phyloP scores from a whole-genome alignment of 2,888 invertebrate species.

The Cecidostiba fungosa region DNA sequence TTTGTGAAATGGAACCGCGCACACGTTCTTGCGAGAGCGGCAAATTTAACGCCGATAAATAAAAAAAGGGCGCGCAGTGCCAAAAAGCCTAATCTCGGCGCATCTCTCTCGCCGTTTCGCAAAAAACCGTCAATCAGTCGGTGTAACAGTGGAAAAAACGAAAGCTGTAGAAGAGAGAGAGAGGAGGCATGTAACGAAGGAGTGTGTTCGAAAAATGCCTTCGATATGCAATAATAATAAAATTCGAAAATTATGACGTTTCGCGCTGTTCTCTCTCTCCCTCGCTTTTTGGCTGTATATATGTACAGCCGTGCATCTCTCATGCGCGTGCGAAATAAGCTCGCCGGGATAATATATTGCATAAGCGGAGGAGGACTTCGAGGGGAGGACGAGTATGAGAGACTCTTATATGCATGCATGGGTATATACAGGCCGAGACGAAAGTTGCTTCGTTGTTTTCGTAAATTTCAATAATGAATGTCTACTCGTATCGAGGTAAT shows the following conservation, averaged over 20 bases:
- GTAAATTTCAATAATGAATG: background rate
- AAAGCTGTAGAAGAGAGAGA: background rate
- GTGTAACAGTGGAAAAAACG: background rate
- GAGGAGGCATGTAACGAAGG: background rate
- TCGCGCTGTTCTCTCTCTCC: slow-evolving; percentile 23
- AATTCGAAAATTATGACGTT: slow-evolving; percentile 61
- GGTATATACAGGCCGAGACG: background rate
- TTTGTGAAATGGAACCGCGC: no score
- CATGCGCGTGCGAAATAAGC: slow-evolving; percentile 56
- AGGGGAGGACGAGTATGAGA: slow-evolving; percentile 7
- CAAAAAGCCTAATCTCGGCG: slow-evolving; percentile 39
- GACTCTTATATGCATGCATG: background rate
- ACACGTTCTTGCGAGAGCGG: background rate
- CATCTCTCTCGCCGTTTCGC: slow-evolving; percentile 6
- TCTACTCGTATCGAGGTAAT: no score
- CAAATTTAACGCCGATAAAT: slow-evolving; percentile 57
- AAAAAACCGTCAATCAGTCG: slow-evolving; percentile 59
- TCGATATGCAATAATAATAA: slow-evolving; percentile 65
- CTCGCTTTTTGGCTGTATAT: background rate
- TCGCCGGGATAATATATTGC: slow-evolving; percentile 57
- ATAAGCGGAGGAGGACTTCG: slow-evolving; percentile 37
- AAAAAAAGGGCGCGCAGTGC: slow-evolving; percentile 50
- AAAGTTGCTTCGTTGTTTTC: background rate
- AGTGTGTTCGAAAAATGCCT: slow-evolving; percentile 36
- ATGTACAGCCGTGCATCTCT: background rate